A percentile compares a stretch with the other conserved stretches of the same genome.
Evolutionary conservation across 2,797 vertebrate species (phyloP).

Genomic region (Pelobates cultripes): DNA sequence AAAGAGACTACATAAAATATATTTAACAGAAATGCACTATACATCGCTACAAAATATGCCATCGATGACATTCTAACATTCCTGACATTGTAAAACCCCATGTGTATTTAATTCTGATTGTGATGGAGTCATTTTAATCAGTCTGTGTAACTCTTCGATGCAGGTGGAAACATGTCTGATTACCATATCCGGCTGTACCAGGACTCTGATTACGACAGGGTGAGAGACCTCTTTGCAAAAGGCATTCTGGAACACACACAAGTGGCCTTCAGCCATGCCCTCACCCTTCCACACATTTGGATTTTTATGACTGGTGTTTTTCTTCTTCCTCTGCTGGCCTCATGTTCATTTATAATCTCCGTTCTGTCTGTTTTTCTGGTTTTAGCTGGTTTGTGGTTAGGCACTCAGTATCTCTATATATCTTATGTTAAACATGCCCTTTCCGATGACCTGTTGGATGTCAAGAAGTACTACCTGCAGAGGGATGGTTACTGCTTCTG

Average conservation of each 20-base stretch:
- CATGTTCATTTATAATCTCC: conserved; percentile 25
- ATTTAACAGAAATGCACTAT: too few relatives aligned
- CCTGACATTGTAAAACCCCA: too few relatives aligned
- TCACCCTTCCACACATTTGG: conserved; percentile 67
- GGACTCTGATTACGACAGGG: conserved; percentile 63
- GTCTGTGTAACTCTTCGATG: not conserved
- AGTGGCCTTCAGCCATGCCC: conserved; percentile 65
- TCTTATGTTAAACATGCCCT: conserved; percentile 27
- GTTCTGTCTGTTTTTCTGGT: not conserved
- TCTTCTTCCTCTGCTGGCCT: not conserved
- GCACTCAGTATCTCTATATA: not conserved
- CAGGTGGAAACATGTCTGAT: conserved; percentile 38
- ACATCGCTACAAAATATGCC: too few relatives aligned
- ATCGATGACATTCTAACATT: too few relatives aligned
- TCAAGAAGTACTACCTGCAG: conserved; percentile 61
- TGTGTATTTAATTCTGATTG: too few relatives aligned
- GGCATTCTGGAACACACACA: conserved; percentile 73
- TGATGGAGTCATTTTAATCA: not conserved
- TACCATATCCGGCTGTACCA: conserved; percentile 70
- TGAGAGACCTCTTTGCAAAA: conserved; percentile 70
- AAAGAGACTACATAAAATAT: too few relatives aligned
- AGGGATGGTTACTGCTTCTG: conserved; percentile 63
- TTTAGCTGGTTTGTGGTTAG: conserved; percentile 7
- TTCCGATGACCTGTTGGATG: conserved; percentile 63
- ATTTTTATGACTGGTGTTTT: conserved; percentile 4